Evolutionary conservation across 2,888 invertebrate genomes (phyloP).

Genomic region (Hemicrepidius hirtus): DNA sequence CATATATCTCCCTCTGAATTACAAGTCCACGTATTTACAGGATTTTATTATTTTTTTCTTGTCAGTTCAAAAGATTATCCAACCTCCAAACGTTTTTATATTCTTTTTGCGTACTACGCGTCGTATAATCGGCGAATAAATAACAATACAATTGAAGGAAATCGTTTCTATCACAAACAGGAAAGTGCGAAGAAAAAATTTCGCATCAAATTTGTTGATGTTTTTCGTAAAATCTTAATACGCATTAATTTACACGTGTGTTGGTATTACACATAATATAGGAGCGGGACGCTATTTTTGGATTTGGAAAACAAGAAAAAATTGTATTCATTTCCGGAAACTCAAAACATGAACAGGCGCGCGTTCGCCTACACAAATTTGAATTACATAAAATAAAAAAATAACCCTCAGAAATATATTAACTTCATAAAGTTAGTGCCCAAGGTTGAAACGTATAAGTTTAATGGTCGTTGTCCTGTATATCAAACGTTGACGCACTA

Average conservation of each 20-base stretch:
- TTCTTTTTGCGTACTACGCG: not conserved
- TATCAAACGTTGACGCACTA: no score
- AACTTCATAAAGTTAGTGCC: not conserved
- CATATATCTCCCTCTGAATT: no score
- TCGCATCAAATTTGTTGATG: not conserved
- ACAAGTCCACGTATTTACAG: not conserved
- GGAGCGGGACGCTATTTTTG: constrained; percentile 30
- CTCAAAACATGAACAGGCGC: constrained; percentile 6
- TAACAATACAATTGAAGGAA: constrained; percentile 17
- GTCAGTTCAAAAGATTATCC: not conserved
- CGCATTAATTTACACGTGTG: constrained; percentile 36
- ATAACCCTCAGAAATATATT: constrained; percentile 11
- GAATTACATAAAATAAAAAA: constrained; percentile 4
- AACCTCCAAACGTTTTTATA: not conserved
- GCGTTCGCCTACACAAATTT: constrained; percentile 22
- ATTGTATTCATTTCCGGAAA: constrained; percentile 39
- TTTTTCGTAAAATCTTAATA: constrained; percentile 15
- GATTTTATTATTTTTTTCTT: not conserved
- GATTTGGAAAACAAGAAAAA: constrained; percentile 36
- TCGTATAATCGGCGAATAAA: constrained; percentile 6
- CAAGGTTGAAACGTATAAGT: no score
- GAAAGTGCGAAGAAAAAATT: constrained; percentile 7
- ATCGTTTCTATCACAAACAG: not conserved
- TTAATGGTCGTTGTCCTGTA: no score
- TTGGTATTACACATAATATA: constrained; percentile 6